phyloP scores from a whole-genome alignment of 1,140 invertebrate species.

The Drosophila willistoni region DNA sequence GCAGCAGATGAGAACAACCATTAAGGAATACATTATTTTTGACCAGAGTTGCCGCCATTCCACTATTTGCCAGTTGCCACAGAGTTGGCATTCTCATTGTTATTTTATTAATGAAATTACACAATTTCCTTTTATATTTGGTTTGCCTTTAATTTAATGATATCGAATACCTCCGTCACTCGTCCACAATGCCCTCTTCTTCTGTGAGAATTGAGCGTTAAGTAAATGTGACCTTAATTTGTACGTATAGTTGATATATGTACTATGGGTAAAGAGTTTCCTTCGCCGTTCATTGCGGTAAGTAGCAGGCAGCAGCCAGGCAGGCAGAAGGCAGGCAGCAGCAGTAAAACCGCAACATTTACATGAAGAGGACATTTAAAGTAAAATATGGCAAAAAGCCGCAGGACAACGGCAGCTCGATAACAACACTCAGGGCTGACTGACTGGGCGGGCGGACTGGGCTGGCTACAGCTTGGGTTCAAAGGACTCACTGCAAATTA shows the following conservation, averaged over 20 bases:
- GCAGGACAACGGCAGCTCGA: constrained; percentile 62
- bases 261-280: constrained; percentile 39
- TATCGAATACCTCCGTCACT: constrained; percentile 16
- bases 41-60: constrained; percentile 1
- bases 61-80: background rate
- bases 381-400: constrained; percentile 71
- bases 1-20: background rate
- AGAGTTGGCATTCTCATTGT: constrained; percentile 26
- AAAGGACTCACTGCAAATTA: constrained; percentile 72
- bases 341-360: constrained; percentile 54
- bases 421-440: constrained; percentile 41
- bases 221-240: constrained; percentile 78
- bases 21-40: constrained; percentile 5
- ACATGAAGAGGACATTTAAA: constrained; percentile 74
- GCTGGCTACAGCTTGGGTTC: constrained; percentile 34
- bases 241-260: constrained; percentile 69
- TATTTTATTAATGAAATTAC: constrained; percentile 78
- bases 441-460: background rate
- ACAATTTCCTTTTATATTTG: constrained; percentile 60
- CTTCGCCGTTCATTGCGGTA: constrained; percentile 9
- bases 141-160: constrained; percentile 67
- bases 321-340: background rate
- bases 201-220: constrained; percentile 30
- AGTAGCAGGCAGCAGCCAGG: constrained; percentile 3
- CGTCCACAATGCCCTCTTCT: background rate